phyloP scores from a whole-genome alignment of 2,888 invertebrate species.

The Drosophila siamana region DNA sequence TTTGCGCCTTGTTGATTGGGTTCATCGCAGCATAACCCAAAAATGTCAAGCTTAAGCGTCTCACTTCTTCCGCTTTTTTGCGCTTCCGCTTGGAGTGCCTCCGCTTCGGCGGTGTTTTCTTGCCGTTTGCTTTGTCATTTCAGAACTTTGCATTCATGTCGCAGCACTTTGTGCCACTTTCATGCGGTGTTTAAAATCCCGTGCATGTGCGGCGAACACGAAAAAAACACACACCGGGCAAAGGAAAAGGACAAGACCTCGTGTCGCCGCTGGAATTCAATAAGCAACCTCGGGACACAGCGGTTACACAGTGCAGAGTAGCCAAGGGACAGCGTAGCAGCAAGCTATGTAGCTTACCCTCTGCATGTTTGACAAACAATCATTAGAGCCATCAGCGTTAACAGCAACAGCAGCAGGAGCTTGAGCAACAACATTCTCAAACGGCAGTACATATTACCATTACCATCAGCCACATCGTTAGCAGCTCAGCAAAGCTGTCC shows the following conservation, averaged over 20 bases:
- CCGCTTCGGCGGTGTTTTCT: constrained; percentile 16
- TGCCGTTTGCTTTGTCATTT: constrained; percentile 70
- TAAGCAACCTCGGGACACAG: constrained; percentile 51
- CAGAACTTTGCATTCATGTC: constrained; percentile 74
- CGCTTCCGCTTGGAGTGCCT: too few species aligned
- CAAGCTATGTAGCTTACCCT: constrained; percentile 25
- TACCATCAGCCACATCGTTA: constrained; percentile 66
- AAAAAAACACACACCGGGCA: not conserved
- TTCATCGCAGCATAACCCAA: constrained; percentile 76
- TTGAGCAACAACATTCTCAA: constrained; percentile 24
- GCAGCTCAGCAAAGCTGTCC: constrained; percentile 51
- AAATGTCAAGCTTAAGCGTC: constrained; percentile 72
- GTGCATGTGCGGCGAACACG: constrained; percentile 61
- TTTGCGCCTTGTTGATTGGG: constrained; percentile 53
- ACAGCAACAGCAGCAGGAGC: constrained; percentile 28
- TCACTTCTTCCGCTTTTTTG: constrained; percentile 33
- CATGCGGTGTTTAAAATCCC: constrained; percentile 76
- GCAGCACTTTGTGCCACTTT: constrained; percentile 58
- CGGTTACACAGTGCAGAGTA: constrained; percentile 4
- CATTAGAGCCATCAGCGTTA: constrained; percentile 70
- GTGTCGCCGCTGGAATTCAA: constrained; percentile 67
- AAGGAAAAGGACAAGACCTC: constrained; percentile 39
- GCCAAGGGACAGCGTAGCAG: constrained; percentile 22
- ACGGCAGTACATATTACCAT: constrained; percentile 49
- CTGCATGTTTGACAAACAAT: constrained; percentile 74